Base-by-base conservation (phyloP, 2,113 vertebrate genomes). In the Boulengeromyrus knoepffleri region DNA sequence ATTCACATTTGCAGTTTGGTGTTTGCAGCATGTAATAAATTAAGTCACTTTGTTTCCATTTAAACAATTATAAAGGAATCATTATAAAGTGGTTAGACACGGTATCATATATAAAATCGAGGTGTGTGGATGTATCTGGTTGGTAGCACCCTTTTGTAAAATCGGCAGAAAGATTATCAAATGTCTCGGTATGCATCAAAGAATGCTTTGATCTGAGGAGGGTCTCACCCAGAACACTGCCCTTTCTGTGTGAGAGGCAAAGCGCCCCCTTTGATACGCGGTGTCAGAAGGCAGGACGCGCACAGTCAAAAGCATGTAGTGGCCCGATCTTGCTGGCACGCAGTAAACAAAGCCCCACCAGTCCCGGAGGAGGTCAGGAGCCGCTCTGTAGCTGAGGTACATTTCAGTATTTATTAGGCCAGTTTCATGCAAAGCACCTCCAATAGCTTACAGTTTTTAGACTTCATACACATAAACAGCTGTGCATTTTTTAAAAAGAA, bases 191-290 rank as follows among this genome's bases (percentile, higher is more conserved):
- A 36, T 42, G 49, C 49, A 53, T 84, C 27, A 31, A 89, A 66
- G 88, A 84, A 89, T 89, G 47, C 88, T 89, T 89, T 89, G 74
- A 89, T 89, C 70, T 84, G 49, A 17, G 19, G 21, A 83, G 74
- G 47, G 50, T 42, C 88, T 84, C 46, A 8, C 10, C 31, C 49
- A 53, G 36, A 89, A 89, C 77, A 89, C 49, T 83, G 70, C 88
- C 47, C 21, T 80, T 17, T 84, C 70, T 84, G 70, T 89, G 49
- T 84, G 36, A 13, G 47, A 13, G 13, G 27, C 4, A 19, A 47
- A 31, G 27, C 45, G 24, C 24, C 50, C 39, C 66, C 45, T 88
- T 74, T 88, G 88, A 49, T 89, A 53, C 74, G 19, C 15, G 36
- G 12, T 56, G 49, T 36, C 31, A 39, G 88, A 19, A 83, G 36